Base-by-base conservation (phyloP, 2,113 vertebrate species). In the Terrapene triunguis region DNA sequence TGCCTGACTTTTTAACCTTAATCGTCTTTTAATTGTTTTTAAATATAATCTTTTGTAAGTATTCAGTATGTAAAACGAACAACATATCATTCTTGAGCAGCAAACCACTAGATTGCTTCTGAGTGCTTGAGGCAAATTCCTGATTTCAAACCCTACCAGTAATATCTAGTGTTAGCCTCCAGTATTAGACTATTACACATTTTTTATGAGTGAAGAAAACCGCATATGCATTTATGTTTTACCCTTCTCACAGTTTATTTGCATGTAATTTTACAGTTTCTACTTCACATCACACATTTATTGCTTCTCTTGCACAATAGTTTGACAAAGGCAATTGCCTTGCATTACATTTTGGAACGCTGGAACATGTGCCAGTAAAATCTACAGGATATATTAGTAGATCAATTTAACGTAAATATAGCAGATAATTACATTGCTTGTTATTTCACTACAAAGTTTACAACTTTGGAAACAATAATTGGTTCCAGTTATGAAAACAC, bases 191-290 rank as follows among this genome's bases (percentile, higher is more conserved):
- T 82, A 53, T 38, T 2, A 29, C 47, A 81, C 42, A 80, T 44
- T 44, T 27, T 2, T 82, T 95, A 82, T 62, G 93, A 93, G 38
- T 62, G 96, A 93, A 74, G 50, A 97, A 82, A 97, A 94, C 42
- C 55, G 92, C 74, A 89, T 42, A 96, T 84, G 53, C 85, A 96
- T 55, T 90, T 94, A 44, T 74, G 32, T 89, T 95, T 96, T 95
- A 94, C 89, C 87, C 89, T 95, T 92, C 59, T 95, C 82, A 90
- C 96, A 94, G 88, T 97, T 98, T 97, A 95, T 96, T 96, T 97
- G 90, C 87, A 85, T 91, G 54, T 95, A 88, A 95, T 95, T 97
- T 97, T 97, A 95, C 50, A 96, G 84, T 87, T 95, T 88, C 76
- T 96, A 93, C 79, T 84, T 96, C 94, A 90, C 25, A 96, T 97